Conservation (phyloP, 2,113 vertebrate species). For the Balaeniceps rex region DNA sequence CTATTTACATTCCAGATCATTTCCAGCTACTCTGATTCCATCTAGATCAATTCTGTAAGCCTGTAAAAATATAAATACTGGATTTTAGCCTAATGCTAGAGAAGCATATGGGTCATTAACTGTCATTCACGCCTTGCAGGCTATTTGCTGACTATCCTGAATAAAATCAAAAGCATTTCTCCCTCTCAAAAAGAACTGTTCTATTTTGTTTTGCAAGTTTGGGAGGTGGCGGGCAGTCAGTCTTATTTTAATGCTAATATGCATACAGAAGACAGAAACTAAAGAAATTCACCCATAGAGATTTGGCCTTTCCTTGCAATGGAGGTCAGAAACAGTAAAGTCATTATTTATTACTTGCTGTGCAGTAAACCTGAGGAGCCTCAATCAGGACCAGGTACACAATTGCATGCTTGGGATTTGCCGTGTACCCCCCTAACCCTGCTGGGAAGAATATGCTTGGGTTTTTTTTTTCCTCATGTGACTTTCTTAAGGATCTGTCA, state of each 20-base stretch:
- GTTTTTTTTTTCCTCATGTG: background rate
- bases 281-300: background rate
- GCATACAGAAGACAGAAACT: background rate
- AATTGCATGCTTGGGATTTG: background rate
- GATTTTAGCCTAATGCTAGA: background rate
- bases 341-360: background rate
- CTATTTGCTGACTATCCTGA: background rate
- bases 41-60: background rate
- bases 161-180: background rate
- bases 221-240: too few species aligned
- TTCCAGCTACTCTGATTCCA: background rate
- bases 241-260: background rate
- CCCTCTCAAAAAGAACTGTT: background rate
- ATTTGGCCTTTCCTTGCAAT: background rate
- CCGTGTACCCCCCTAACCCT: background rate
- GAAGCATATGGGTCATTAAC: constrained; percentile 31
- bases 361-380: background rate
- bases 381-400: background rate
- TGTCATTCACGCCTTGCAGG: constrained; percentile 14
- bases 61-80: constrained; percentile 26
- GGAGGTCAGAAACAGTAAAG: background rate
- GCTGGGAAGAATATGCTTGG: background rate
- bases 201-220: background rate
- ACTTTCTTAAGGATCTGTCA: background rate
- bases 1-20: background rate